phyloP scores from a whole-genome alignment of 2,888 invertebrate genomes.

The Apotomis turbidana region DNA sequence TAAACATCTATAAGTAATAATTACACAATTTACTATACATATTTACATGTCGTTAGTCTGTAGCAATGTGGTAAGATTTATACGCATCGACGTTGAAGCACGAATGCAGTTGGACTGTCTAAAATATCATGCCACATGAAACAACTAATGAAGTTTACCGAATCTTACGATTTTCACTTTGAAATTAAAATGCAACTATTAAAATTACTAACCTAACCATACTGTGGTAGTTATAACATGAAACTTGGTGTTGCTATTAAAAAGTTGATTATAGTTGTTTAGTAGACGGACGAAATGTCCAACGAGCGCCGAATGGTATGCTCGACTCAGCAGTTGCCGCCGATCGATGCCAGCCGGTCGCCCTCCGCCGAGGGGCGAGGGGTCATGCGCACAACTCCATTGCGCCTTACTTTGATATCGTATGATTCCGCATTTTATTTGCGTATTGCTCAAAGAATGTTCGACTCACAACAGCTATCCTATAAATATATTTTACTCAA shows the following conservation, averaged over 20 bases:
- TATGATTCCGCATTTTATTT: constrained; percentile 50
- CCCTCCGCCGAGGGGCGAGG: constrained; percentile 57
- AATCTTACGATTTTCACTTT: no score
- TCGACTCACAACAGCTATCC: constrained; percentile 7
- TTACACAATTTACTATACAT: no score
- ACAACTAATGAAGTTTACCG: no score
- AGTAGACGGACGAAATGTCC: background rate
- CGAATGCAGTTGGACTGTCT: no score
- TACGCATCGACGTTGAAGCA: no score
- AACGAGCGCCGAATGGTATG: constrained; percentile 12
- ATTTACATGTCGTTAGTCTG: no score
- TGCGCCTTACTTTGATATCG: constrained; percentile 60
- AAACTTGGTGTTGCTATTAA: background rate
- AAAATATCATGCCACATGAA: no score
- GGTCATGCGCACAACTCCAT: constrained; percentile 63
- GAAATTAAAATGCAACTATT: no score
- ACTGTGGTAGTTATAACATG: no score
- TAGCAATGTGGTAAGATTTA: no score
- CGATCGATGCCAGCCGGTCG: constrained; percentile 66
- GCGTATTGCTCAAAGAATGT: constrained; percentile 44
- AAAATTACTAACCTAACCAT: no score
- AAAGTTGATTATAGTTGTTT: background rate
- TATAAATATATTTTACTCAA: constrained; percentile 2
- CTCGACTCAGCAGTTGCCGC: constrained; percentile 48
- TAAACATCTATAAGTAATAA: no score